These are phyloP conservation scores for Ceraclea dissimilis DNA, from an alignment of 2,888 invertebrate genomes.

Conservation along the genomic window DNA sequence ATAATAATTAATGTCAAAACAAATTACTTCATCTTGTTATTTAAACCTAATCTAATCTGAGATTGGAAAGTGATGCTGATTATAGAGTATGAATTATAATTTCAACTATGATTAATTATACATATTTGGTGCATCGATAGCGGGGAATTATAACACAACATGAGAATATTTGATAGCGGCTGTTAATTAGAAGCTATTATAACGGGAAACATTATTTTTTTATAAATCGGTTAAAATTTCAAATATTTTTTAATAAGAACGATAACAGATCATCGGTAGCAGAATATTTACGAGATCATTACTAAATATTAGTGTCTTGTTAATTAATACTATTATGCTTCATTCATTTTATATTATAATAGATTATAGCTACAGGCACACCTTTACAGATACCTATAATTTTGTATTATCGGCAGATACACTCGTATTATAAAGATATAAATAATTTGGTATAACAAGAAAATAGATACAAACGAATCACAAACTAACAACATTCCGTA, in stretches of 20 bases:
- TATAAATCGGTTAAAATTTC: background rate
- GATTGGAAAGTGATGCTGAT: conserved; percentile 13
- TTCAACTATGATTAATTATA: conserved; percentile 9
- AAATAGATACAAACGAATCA: too few relatives aligned
- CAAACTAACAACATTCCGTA: too few relatives aligned
- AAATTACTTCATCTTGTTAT: conserved; percentile 14
- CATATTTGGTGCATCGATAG: conserved; percentile 1
- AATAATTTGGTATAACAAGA: too few relatives aligned
- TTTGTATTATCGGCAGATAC: too few relatives aligned
- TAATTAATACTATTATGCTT: too few relatives aligned
- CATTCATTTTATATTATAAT: too few relatives aligned
- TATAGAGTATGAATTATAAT: background rate
- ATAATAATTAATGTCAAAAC: conserved; percentile 16
- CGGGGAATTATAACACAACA: background rate
- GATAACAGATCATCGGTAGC: background rate
- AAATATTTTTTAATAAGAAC: background rate
- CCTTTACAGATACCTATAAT: too few relatives aligned
- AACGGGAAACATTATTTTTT: background rate
- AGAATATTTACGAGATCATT: too few relatives aligned
- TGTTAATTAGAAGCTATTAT: background rate
- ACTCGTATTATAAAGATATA: too few relatives aligned
- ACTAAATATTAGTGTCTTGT: too few relatives aligned
- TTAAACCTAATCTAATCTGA: conserved; percentile 13
- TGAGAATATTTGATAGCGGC: background rate
- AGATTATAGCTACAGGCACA: too few relatives aligned